Evolutionary conservation across 2,113 vertebrate species (phyloP).

Genomic region (Spea bombifrons): DNA sequence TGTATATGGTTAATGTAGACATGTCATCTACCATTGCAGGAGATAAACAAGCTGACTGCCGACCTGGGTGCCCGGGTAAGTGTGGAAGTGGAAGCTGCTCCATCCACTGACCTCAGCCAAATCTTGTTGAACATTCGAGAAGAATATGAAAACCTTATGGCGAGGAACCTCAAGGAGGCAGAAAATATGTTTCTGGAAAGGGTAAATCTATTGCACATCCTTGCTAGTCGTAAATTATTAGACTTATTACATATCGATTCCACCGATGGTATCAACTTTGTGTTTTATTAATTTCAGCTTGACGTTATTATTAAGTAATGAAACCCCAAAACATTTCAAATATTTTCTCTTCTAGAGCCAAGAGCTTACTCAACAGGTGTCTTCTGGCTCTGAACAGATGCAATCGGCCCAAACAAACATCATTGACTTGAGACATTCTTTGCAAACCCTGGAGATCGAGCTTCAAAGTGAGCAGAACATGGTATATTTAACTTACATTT

Average conservation of each 20-base stretch:
- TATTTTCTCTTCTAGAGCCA: slow-evolving; percentile 50
- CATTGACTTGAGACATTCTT: slow-evolving; percentile 51
- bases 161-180: slow-evolving; percentile 66
- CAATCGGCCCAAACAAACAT: slow-evolving; percentile 58
- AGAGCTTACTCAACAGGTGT: slow-evolving; percentile 58
- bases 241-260: no score
- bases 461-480: slow-evolving; percentile 61
- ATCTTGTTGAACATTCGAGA: slow-evolving; percentile 65
- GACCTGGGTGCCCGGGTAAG: slow-evolving; percentile 76
- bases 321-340: no score
- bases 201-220: not conserved
- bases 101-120: slow-evolving; percentile 56
- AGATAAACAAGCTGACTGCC: slow-evolving; percentile 67
- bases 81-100: slow-evolving; percentile 76
- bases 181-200: slow-evolving; percentile 44
- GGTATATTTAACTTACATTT: slow-evolving; percentile 48
- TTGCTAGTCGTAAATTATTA: no score
- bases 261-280: no score
- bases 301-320: no score
- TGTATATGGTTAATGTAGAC: no score
- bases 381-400: slow-evolving; percentile 57
- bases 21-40: slow-evolving; percentile 56
- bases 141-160: slow-evolving; percentile 69
- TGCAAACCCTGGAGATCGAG: slow-evolving; percentile 64
- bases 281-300: no score